Evolutionary conservation across 2,113 vertebrate genomes (phyloP).

Genomic region (Lathamus discolor): DNA sequence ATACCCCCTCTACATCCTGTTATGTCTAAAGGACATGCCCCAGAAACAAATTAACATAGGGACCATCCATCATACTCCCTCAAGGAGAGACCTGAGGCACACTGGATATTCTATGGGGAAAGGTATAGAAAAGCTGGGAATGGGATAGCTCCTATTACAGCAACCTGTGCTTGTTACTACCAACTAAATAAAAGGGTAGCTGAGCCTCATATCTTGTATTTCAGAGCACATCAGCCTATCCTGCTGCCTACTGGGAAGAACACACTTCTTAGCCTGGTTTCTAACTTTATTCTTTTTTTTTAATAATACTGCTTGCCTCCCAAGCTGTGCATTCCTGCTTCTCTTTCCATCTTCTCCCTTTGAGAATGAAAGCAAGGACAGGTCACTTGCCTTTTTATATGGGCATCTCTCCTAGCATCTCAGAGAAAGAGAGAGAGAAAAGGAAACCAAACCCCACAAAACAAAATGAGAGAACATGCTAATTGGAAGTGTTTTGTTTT

Average conservation of each 20-base stretch:
- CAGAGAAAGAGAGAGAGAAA: conserved; percentile 34
- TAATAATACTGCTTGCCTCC: background rate
- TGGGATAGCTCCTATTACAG: background rate
- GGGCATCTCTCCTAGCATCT: conserved; percentile 53
- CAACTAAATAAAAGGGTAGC: background rate
- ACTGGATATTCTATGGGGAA: background rate
- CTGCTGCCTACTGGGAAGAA: conserved; percentile 9
- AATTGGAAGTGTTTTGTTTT: conserved; percentile 78
- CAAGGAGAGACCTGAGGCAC: background rate
- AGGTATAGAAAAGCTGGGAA: background rate
- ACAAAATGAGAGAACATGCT: conserved; percentile 66
- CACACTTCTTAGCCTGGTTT: background rate
- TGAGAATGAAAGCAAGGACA: conserved; percentile 74
- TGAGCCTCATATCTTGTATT: background rate
- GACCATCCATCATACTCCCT: background rate
- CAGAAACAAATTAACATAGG: background rate
- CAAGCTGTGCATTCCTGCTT: background rate
- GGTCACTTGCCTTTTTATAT: conserved; percentile 72
- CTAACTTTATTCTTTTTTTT: background rate
- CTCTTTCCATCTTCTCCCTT: conserved; percentile 25
- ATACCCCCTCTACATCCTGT: background rate
- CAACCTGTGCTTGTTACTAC: background rate
- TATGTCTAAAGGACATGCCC: background rate
- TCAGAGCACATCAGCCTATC: background rate
- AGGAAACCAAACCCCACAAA: conserved; percentile 22